Evolutionary conservation across 2,888 invertebrate species (phyloP).

Genomic region (Drosophila prolongata): DNA sequence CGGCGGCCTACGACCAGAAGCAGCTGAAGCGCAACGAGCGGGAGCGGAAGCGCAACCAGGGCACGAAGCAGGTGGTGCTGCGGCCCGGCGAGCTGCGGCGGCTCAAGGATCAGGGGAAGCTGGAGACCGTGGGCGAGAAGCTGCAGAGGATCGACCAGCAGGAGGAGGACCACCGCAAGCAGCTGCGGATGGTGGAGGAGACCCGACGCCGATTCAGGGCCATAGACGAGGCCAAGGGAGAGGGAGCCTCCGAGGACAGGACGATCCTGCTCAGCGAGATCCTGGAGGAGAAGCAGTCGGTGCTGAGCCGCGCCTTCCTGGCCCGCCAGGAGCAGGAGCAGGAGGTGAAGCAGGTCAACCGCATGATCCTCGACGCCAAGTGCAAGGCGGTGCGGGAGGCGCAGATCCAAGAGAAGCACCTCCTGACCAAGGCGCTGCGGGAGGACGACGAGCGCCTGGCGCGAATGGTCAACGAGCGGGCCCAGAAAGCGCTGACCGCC

Average conservation of each 20-base stretch:
- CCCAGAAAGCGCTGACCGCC: slow-evolving; percentile 73
- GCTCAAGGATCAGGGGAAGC: slow-evolving; percentile 87
- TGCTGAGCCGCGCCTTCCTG: slow-evolving; percentile 85
- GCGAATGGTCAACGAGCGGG: slow-evolving; percentile 80
- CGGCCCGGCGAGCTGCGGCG: slow-evolving; percentile 87
- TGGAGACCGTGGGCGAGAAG: slow-evolving; percentile 85
- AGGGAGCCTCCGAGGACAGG: slow-evolving; percentile 65
- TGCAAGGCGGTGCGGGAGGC: slow-evolving; percentile 94
- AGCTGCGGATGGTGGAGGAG: slow-evolving; percentile 86
- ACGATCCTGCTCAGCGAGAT: slow-evolving; percentile 79
- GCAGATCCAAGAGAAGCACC: slow-evolving; percentile 89
- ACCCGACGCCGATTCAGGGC: slow-evolving; percentile 86
- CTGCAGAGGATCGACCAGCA: slow-evolving; percentile 84
- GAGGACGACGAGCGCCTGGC: slow-evolving; percentile 83
- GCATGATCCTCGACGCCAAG: slow-evolving; percentile 92
- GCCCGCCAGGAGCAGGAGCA: slow-evolving; percentile 85
- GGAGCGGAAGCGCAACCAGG: slow-evolving; percentile 56
- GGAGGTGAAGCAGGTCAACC: slow-evolving; percentile 90
- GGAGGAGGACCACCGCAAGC: slow-evolving; percentile 84
- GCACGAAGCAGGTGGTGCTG: slow-evolving; percentile 60
- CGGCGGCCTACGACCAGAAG: slow-evolving; percentile 62
- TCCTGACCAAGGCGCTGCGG: slow-evolving; percentile 76
- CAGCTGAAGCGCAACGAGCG: slow-evolving; percentile 56
- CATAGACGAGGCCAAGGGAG: slow-evolving; percentile 81
- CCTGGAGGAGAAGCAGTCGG: slow-evolving; percentile 85